Evolutionary conservation across 1,140 invertebrate genomes (phyloP).

Genomic region (Heliconius eleuchia): DNA sequence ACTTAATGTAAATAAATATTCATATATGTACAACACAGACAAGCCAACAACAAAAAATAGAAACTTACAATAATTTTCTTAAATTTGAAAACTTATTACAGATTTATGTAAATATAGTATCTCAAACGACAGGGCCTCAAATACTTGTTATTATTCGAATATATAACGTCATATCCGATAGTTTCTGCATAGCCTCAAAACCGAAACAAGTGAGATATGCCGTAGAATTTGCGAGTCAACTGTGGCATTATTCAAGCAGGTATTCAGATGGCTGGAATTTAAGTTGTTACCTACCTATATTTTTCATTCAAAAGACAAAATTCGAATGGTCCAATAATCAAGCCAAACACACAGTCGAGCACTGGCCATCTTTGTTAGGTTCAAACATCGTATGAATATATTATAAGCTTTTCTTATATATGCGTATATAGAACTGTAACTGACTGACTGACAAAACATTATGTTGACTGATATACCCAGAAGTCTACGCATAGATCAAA

Average conservation of each 20-base stretch:
- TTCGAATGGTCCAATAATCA: neutral
- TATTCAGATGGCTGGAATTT: neutral
- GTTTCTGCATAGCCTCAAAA: conserved; percentile 8
- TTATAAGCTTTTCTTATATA: too few relatives aligned
- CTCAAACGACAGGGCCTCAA: neutral
- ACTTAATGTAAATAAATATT: too few relatives aligned
- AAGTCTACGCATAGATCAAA: too few relatives aligned
- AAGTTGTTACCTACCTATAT: neutral
- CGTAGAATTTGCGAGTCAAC: conserved; percentile 1
- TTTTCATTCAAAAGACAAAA: neutral
- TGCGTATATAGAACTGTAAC: too few relatives aligned
- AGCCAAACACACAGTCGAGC: neutral
- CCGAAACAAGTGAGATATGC: conserved; percentile 6
- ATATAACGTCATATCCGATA: neutral
- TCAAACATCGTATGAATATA: too few relatives aligned
- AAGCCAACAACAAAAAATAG: too few relatives aligned
- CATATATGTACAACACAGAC: too few relatives aligned
- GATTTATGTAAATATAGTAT: neutral
- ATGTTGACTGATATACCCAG: too few relatives aligned
- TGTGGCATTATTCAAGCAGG: neutral
- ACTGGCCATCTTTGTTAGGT: neutral
- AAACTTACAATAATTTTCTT: too few relatives aligned
- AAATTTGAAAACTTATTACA: too few relatives aligned
- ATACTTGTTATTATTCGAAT: neutral
- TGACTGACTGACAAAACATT: too few relatives aligned